phyloP scores from a whole-genome alignment of 2,797 vertebrate genomes.

The Pangasius mekongensis region DNA sequence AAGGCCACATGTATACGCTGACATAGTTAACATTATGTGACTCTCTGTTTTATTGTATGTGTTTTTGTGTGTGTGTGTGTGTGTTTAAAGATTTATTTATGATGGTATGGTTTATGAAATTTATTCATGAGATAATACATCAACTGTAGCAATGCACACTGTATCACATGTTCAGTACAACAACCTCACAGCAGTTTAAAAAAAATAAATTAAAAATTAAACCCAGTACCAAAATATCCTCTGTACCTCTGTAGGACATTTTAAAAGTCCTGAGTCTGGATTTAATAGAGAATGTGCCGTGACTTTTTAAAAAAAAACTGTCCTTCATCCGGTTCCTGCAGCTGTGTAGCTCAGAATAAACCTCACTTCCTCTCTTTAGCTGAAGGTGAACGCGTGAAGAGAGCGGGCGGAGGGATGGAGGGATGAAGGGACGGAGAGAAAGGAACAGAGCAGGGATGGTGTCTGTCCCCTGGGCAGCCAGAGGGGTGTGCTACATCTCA shows the following conservation, averaged over 20 bases:
- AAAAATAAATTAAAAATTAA: background rate
- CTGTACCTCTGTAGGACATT: background rate
- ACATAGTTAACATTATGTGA: too few species aligned
- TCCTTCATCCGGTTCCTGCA: conserved; percentile 4
- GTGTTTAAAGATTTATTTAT: background rate
- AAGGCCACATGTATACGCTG: too few species aligned
- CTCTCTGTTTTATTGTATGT: too few species aligned
- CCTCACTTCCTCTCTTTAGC: conserved; percentile 3
- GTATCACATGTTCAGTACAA: background rate
- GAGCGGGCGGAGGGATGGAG: background rate
- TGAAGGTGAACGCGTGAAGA: conserved; percentile 38
- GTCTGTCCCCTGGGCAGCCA: conserved; percentile 33
- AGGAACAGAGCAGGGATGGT: conserved; percentile 10
- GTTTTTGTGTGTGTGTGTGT: background rate
- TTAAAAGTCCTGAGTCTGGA: conserved; percentile 6
- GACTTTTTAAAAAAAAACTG: background rate
- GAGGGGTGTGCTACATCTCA: conserved; percentile 45
- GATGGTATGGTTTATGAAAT: background rate
- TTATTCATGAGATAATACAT: background rate
- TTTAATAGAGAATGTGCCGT: background rate
- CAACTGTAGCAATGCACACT: background rate
- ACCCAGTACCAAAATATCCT: background rate
- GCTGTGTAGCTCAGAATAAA: conserved; percentile 32
- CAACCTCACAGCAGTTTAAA: background rate
- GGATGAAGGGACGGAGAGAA: background rate